phyloP scores from a whole-genome alignment of 2,797 vertebrate species.

The Hafferia zeledoni region DNA sequence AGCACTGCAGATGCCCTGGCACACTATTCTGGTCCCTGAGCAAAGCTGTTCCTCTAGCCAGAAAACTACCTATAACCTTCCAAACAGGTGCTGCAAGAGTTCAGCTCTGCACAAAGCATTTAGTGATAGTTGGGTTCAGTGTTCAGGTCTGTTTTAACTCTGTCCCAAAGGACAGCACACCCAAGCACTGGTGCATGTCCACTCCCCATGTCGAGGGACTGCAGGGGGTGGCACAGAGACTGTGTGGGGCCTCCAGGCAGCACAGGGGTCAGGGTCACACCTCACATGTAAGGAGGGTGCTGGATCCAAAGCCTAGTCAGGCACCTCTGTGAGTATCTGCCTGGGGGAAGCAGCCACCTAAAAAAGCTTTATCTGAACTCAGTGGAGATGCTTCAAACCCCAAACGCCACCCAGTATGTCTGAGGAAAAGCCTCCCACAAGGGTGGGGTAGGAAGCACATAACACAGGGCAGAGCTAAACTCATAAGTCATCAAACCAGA shows the following conservation, averaged over 20 bases:
- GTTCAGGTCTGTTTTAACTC: neutral
- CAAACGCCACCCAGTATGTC: rapidly evolving
- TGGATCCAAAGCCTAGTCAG: neutral
- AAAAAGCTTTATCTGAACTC: neutral
- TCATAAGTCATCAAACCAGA: neutral
- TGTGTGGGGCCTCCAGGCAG: rapidly evolving
- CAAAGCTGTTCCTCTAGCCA: neutral
- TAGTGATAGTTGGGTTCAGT: rapidly evolving
- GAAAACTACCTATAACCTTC: neutral
- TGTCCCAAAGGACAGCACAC: rapidly evolving
- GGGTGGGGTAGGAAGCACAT: neutral
- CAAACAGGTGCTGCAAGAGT: rapidly evolving
- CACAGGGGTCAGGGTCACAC: rapidly evolving
- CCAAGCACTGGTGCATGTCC: rapidly evolving
- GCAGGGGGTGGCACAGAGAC: rapidly evolving
- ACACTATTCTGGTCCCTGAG: rapidly evolving
- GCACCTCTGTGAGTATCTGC: rapidly evolving
- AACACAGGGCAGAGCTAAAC: neutral
- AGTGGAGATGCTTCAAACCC: neutral
- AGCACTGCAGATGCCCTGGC: neutral
- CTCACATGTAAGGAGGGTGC: rapidly evolving
- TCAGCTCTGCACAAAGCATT: neutral
- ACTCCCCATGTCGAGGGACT: rapidly evolving
- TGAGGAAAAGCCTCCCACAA: neutral
- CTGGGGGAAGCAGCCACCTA: rapidly evolving